Base-by-base conservation (phyloP, 2,888 invertebrate genomes). In the Falcaria lacertinaria region DNA sequence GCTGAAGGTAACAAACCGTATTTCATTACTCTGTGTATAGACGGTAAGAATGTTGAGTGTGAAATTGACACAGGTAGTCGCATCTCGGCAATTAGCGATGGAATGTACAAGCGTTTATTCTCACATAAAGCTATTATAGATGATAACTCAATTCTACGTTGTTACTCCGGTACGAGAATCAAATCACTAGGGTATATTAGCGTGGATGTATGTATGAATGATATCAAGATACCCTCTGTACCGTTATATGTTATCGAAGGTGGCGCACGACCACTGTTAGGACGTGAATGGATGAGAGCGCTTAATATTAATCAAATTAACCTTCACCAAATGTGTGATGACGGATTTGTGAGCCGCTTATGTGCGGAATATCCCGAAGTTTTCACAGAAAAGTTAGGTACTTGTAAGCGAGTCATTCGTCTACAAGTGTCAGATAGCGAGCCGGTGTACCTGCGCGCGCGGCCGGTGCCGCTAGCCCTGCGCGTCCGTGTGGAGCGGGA, bases 31-130 rank as follows among this genome's bases (percentile, higher is more conserved):
- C 33, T 52, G n/a, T 22, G 39, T 0, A 36, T 28, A 4, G 39
- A 33, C 8, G 44, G 39, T 19, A 38, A 42, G 14, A 41, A 42
- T 16, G 48, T 51, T 14, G 28, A 38, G 14, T 59, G 53, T 38
- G 49, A 54, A 48, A 36, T 56, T 1, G 56, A 56, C 32, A 59
- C 56, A 11, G 54, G 51, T 4, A 54, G 53, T 39, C 51, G 50
- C 36, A 45, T 56, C 16, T 48, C 48, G 2, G 52, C 47, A 4
- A 50, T 54, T 25, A 47, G 43, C 11, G 52, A 51, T 35, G 25
- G 39, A 13, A 56, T 43, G 51, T 54, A 54, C 33, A 42, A 45
- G 19, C 38, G 42, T 37, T 11, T 11, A 43, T 38, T 45, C 19
- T 5, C 19, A 19, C 19, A 19, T 19, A 19, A 19, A 19, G 5